A percentile compares a stretch with the other conserved stretches of the same genome.
Evolutionary conservation across 2,888 invertebrate genomes (phyloP).

Genomic region (Oxyteleia sp.): DNA sequence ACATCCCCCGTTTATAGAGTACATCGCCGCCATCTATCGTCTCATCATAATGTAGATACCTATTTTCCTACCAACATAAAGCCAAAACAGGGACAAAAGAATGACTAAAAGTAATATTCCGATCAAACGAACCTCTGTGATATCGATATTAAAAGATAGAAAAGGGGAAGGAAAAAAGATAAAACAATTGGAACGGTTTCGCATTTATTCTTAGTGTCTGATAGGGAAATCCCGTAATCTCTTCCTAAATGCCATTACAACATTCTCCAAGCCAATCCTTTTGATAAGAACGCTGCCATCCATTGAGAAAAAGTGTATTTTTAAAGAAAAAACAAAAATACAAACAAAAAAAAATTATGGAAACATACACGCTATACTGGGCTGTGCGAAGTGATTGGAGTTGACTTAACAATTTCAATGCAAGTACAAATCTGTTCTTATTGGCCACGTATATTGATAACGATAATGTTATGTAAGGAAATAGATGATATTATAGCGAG

Average conservation of each 20-base stretch:
- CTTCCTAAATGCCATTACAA: constrained; percentile 87
- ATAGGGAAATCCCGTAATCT: constrained; percentile 80
- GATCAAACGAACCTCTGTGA: constrained; percentile 87
- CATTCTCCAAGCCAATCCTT: constrained; percentile 86
- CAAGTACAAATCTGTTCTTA: constrained; percentile 88
- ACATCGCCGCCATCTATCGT: constrained; percentile 78
- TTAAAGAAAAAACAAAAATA: constrained; percentile 82
- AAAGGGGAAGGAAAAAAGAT: constrained; percentile 18
- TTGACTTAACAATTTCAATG: constrained; percentile 88
- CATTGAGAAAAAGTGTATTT: constrained; percentile 85
- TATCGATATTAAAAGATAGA: constrained; percentile 81
- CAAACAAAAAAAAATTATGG: constrained; percentile 82
- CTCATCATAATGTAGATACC: constrained; percentile 86
- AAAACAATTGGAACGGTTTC: constrained; percentile 85
- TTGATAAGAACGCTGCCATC: constrained; percentile 86
- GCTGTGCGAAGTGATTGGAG: constrained; percentile 88
- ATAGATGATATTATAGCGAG: constrained; percentile 85
- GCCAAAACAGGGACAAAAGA: constrained; percentile 72
- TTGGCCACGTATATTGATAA: constrained; percentile 87
- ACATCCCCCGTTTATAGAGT: constrained; percentile 74
- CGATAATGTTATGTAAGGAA: constrained; percentile 84
- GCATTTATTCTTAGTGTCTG: constrained; percentile 83
- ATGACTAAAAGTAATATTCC: constrained; percentile 80
- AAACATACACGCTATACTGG: constrained; percentile 87
- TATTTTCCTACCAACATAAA: constrained; percentile 86